These are phyloP conservation scores for Papilio aristodemus DNA, from an alignment of 1,140 invertebrate species.

Conservation along the genomic window DNA sequence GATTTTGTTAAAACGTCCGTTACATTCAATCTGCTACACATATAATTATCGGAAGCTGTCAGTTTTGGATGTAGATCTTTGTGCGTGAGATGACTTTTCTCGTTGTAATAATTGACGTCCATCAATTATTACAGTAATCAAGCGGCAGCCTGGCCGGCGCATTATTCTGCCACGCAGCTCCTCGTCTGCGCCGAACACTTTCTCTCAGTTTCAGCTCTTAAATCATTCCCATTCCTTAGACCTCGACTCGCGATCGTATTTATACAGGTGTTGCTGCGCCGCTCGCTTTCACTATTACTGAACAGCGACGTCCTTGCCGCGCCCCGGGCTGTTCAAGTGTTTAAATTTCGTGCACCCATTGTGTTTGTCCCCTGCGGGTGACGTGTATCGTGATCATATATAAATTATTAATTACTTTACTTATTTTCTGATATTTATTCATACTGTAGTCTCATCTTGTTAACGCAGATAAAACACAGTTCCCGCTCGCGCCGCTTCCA, in stretches of 20 bases:
- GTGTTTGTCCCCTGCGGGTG: too few relatives aligned
- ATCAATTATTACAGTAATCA: not conserved
- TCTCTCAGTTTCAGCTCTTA: conserved; percentile 3
- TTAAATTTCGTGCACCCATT: too few relatives aligned
- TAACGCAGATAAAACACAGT: too few relatives aligned
- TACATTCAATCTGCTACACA: too few relatives aligned
- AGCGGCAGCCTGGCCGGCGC: not conserved
- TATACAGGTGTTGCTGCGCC: too few relatives aligned
- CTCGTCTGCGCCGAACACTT: not conserved
- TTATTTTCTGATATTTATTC: too few relatives aligned
- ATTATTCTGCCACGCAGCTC: not conserved
- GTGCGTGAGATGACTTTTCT: not conserved
- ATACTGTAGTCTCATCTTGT: too few relatives aligned
- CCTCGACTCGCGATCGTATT: not conserved
- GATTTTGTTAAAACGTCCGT: too few relatives aligned
- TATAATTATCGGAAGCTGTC: not conserved
- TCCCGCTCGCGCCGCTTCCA: not conserved
- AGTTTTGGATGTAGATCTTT: not conserved
- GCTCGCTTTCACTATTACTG: not conserved
- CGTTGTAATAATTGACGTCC: conserved; percentile 6
- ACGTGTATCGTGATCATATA: too few relatives aligned
- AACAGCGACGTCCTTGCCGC: conserved; percentile 3
- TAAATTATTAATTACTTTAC: too few relatives aligned
- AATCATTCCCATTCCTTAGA: conserved; percentile 12
- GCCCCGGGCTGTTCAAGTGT: not conserved